Evolutionary conservation across 2,797 vertebrate species (phyloP).

Genomic region (Oryzias dopingdopingensis): DNA sequence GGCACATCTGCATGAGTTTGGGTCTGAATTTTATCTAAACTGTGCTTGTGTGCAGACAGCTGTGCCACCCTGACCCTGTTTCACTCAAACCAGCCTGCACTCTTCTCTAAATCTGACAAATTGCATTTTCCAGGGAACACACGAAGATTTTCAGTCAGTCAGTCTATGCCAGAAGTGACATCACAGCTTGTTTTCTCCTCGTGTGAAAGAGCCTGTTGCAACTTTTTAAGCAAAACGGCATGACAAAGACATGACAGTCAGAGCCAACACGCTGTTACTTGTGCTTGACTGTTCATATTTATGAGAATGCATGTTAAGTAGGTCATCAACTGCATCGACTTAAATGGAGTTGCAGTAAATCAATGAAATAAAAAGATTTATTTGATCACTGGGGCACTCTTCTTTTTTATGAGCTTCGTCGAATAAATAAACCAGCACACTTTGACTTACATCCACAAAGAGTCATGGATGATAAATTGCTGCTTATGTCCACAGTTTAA

Average conservation of each 20-base stretch:
- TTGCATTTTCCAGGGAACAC: conserved; percentile 79
- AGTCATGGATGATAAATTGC: conserved; percentile 27
- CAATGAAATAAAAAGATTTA: conserved; percentile 52
- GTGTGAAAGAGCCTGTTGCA: conserved; percentile 43
- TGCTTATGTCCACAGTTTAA: conserved; percentile 37
- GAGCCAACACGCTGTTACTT: conserved; percentile 19
- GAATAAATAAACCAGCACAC: conserved; percentile 44
- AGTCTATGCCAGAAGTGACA: conserved; percentile 82
- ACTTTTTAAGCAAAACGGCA: conserved; percentile 60
- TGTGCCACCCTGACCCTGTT: conserved; percentile 57
- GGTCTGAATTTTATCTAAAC: conserved; percentile 46
- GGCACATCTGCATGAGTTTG: conserved; percentile 41
- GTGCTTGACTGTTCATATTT: conserved; percentile 37
- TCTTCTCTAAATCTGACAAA: conserved; percentile 82
- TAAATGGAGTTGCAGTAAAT: conserved; percentile 42
- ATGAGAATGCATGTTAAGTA: conserved; percentile 41
- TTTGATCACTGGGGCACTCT: conserved; percentile 47
- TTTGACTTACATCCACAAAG: conserved; percentile 37
- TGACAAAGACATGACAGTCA: conserved; percentile 50
- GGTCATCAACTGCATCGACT: conserved; percentile 36
- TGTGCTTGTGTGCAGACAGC: conserved; percentile 54
- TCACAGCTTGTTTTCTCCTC: conserved; percentile 74
- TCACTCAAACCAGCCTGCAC: conserved; percentile 79
- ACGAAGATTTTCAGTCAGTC: conserved; percentile 77
- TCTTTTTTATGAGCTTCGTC: conserved; percentile 51